Conservation (phyloP, 2,888 invertebrate species). For the Amphipoea lucens region DNA sequence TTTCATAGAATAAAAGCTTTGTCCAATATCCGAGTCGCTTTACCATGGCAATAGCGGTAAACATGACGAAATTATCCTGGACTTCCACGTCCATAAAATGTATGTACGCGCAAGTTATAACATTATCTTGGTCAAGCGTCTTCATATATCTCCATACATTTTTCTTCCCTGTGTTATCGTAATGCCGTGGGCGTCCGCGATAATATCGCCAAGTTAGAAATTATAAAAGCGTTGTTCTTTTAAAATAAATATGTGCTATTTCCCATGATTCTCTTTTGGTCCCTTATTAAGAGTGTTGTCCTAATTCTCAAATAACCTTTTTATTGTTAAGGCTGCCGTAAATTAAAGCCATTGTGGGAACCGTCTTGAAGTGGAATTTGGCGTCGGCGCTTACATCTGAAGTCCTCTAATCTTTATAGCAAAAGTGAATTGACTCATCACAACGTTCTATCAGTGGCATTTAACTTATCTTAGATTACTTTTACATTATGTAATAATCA, state of each 20-base stretch:
- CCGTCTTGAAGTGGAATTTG: constrained; percentile 32
- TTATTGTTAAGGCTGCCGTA: constrained; percentile 21
- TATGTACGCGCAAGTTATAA: neutral
- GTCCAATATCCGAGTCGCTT: neutral
- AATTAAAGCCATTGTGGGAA: constrained; percentile 35
- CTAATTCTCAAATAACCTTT: constrained; percentile 29
- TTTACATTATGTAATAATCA: neutral
- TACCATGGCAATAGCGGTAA: neutral
- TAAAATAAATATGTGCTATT: neutral
- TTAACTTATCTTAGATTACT: neutral
- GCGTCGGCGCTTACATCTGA: constrained; percentile 8
- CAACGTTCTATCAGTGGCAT: neutral
- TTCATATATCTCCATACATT: neutral
- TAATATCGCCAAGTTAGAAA: neutral
- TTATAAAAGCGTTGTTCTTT: neutral
- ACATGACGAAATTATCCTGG: neutral
- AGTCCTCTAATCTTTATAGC: neutral
- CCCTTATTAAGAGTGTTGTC: constrained; percentile 8
- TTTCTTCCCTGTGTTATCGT: neutral
- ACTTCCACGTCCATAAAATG: neutral
- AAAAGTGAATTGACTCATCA: neutral
- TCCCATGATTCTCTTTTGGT: constrained; percentile 6
- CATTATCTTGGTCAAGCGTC: neutral
- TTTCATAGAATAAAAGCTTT: too few species aligned
- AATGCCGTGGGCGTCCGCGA: neutral